phyloP scores from a whole-genome alignment of 2,113 vertebrate genomes.

The Neoarius graeffei region DNA sequence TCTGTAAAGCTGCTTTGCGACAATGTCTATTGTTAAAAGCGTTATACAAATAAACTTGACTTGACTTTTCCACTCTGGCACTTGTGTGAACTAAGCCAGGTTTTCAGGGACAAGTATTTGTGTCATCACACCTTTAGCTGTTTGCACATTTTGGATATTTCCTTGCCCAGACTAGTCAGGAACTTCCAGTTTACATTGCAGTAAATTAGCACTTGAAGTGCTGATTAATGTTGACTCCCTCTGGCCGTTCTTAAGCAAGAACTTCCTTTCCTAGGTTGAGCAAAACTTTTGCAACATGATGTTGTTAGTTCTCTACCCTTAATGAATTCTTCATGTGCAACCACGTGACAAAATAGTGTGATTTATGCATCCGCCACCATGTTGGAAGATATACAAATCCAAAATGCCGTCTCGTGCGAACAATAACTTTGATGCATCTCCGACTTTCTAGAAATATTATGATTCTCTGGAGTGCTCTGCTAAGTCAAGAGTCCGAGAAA shows the following conservation, averaged over 20 bases:
- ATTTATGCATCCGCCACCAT: too few species aligned
- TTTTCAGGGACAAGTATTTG: neutral
- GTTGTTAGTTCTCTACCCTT: neutral
- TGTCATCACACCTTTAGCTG: neutral
- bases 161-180: neutral
- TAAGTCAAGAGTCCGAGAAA: too few species aligned
- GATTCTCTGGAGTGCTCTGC: too few species aligned
- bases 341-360: too few species aligned
- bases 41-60: too few species aligned
- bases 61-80: neutral
- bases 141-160: neutral
- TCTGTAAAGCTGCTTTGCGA: too few species aligned
- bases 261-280: neutral
- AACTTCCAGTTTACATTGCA: neutral
- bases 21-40: too few species aligned
- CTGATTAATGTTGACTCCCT: neutral
- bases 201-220: neutral
- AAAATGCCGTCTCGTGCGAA: too few species aligned
- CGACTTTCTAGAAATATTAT: too few species aligned
- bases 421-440: too few species aligned
- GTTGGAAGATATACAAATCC: too few species aligned
- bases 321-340: neutral
- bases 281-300: neutral
- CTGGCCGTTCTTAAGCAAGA: neutral
- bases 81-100: neutral